Base-by-base conservation (phyloP, 2,113 vertebrate genomes). In the Crocuta crocuta region DNA sequence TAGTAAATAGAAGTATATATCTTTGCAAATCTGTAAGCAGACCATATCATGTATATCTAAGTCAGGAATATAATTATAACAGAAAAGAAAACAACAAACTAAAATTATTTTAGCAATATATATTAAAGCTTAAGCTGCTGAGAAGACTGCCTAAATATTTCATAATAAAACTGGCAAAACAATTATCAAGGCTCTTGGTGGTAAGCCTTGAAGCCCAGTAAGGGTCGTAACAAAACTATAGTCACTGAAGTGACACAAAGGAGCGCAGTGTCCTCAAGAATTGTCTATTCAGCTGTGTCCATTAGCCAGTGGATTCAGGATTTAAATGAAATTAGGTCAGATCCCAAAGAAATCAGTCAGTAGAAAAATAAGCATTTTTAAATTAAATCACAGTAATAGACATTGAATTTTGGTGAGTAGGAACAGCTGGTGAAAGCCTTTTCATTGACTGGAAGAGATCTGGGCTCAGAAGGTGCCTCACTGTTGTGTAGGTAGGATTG, bases 281-380 rank as follows among this genome's bases (percentile, higher is more conserved):
- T 55, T 94, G 63, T 87, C 68, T 87, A 43, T 92, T 87, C 53
- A 73, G 1, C 82, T 13, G 21, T 94, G 81, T 76, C 86, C 70
- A 76, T 86, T 89, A 91, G 66, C 88, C 50, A 70, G 45, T 91
- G 78, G 79, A 79, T 74, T 87, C 89, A 82, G 80, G 83, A 70
- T 76, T 85, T 28, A 68, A 90, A 24, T 53, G n/a, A 96, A 97
- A 97, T 96, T 95, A 96, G 92, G 90, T 95, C 92, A 95, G 61
- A 96, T 17, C 66, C 66, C 39, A 74, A 31, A 79, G 76, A 96
- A 98, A 91, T 26, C 12, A 5, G 39, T 85, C 74, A 92, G 74
- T 71, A 89, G 70, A 85, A 89, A 98, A 92, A 87, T 79, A 79
- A 79, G 39, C 50, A 86, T 89, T 71, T 97, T 79, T 33, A 84